Conservation (phyloP, 2,888 invertebrate genomes). For the Heliconius charithonia region DNA sequence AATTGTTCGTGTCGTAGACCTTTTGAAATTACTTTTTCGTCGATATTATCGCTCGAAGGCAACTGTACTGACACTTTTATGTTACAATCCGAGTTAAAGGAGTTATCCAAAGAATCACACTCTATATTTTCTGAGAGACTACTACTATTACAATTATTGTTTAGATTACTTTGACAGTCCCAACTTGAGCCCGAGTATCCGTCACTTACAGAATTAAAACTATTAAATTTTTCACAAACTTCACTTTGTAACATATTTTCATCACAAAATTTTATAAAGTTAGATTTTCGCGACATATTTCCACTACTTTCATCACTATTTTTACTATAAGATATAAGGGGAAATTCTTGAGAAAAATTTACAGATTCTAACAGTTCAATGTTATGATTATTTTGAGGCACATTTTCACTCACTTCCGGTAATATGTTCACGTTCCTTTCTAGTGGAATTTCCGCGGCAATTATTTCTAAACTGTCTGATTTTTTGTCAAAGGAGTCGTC, state of each 20-base stretch:
- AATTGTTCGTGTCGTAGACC: slow-evolving; percentile 58
- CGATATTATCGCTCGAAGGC: slow-evolving; percentile 59
- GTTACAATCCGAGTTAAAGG: slow-evolving; percentile 63
- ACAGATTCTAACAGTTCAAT: slow-evolving; percentile 71
- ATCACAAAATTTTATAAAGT: slow-evolving; percentile 71
- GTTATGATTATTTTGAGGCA: slow-evolving; percentile 58
- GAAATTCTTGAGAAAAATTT: slow-evolving; percentile 69
- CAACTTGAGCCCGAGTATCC: slow-evolving; percentile 54
- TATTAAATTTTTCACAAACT: slow-evolving; percentile 74
- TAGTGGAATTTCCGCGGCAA: slow-evolving; percentile 62
- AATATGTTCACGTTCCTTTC: slow-evolving; percentile 62
- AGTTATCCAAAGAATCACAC: slow-evolving; percentile 69
- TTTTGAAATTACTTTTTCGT: slow-evolving; percentile 54
- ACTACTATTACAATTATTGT: slow-evolving; percentile 64
- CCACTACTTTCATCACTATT: slow-evolving; percentile 61
- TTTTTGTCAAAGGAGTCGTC: slow-evolving; percentile 86
- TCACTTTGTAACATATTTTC: slow-evolving; percentile 79
- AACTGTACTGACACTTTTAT: slow-evolving; percentile 71
- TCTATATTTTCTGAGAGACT: slow-evolving; percentile 69
- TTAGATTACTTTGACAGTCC: slow-evolving; percentile 58
- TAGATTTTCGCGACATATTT: slow-evolving; percentile 55
- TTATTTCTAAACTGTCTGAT: slow-evolving; percentile 74
- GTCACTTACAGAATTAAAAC: slow-evolving; percentile 73
- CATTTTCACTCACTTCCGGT: slow-evolving; percentile 58
- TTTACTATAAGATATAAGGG: slow-evolving; percentile 62